Evolutionary conservation across 2,113 vertebrate genomes (phyloP), one percentile per base, ranked within the genome.

Genomic region (Macquaria ambigua): DNA sequence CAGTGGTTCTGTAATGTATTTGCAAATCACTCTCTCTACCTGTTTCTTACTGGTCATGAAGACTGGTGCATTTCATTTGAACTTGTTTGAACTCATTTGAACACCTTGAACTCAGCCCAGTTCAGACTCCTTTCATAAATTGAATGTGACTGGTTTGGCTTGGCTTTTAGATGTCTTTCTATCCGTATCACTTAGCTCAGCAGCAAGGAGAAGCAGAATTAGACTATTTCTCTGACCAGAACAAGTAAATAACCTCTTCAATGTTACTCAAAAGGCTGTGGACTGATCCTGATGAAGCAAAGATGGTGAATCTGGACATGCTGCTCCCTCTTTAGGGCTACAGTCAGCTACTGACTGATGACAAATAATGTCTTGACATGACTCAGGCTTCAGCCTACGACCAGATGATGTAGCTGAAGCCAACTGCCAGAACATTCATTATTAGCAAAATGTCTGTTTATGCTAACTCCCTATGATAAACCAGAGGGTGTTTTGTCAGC

Each of bases 331-430:
- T 48, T 61, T 41, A 70, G 67, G 23, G 28, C 21, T 16, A 43
- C 25, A 68, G 31, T 21, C 53, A 63, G 28, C 62, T 25, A 48
- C 39, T 61, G 28, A 63, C 46, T 59, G 16, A 69, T 72, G 43
- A 68, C 77, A 43, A 37, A 74, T 70, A 68, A 67, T 58, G 25
- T 52, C 46, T 62, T 68, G 66, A 79, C 61, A 67, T 76, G 70
- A 89, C 71, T 83, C 84, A 72, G 64, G 21, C 59, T 58, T 82
- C 56, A 73, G 52, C 71, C 39, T 50, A 64, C 9, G 2, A 63
- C 39, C 75, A 74, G 21, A 55, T 76, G 72, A 70, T 68, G 64
- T 14, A 23, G 10, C 31, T 46, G 23, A 79, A 48, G 61, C 14
- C 6, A 23, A 48, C 10, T 55, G 23, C 28, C 25, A 52, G 62